phyloP scores from a whole-genome alignment of 53 echinoderm and acorn worm species.

The Mesocentrotus franciscanus region DNA sequence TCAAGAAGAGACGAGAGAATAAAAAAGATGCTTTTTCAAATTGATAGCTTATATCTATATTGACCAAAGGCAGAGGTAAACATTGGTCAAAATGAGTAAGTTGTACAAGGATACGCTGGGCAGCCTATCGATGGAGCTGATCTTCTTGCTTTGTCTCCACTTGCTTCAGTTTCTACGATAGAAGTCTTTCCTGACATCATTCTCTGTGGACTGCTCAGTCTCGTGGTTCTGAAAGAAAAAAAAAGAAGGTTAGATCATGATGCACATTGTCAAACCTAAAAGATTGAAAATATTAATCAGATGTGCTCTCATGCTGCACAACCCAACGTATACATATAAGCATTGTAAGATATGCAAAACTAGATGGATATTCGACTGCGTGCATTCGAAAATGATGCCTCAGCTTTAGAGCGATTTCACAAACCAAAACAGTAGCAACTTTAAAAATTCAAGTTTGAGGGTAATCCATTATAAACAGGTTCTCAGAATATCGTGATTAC shows the following conservation, averaged over 20 bases:
- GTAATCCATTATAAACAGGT: too few species aligned
- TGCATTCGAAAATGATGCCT: too few species aligned
- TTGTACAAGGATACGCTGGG: conserved; percentile 93
- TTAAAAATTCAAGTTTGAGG: too few species aligned
- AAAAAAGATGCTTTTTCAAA: too few species aligned
- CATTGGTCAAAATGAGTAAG: not conserved
- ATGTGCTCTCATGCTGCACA: not conserved
- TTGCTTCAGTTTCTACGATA: conserved; percentile 66
- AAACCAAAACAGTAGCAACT: too few species aligned
- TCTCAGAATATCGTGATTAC: too few species aligned
- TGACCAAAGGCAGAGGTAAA: not conserved
- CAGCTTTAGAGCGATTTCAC: too few species aligned
- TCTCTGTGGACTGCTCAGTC: conserved; percentile 67
- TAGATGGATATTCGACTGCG: too few species aligned
- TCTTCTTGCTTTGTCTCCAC: conserved; percentile 76
- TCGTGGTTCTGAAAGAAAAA: conserved; percentile 62
- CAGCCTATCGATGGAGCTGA: conserved; percentile 82
- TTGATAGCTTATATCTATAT: not conserved
- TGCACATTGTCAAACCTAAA: not conserved
- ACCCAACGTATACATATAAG: not conserved
- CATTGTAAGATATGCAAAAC: not conserved
- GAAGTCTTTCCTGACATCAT: conserved; percentile 63
- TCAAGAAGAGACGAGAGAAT: too few species aligned
- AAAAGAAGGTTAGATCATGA: not conserved
- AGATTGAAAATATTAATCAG: not conserved